A percentile compares a stretch with the other conserved stretches of the same genome.
These are phyloP conservation scores for Tragelaphus imberbis DNA, from an alignment of 2,113 vertebrate species.

Conservation along the genomic window DNA sequence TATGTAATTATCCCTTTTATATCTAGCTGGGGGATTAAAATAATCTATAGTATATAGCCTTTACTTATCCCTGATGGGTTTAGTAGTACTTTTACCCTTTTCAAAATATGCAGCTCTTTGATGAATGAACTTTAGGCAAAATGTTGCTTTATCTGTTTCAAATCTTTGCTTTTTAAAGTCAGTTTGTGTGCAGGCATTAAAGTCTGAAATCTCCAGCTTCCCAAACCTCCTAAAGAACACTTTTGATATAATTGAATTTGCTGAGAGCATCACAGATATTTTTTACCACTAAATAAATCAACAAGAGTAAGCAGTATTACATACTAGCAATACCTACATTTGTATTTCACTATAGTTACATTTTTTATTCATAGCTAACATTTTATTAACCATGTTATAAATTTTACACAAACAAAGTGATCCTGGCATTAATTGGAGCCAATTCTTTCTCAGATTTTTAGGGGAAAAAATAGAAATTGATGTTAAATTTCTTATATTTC, in stretches of 20 bases:
- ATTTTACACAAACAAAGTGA: slow-evolving; percentile 30
- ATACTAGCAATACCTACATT: neutral
- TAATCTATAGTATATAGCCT: slow-evolving; percentile 99
- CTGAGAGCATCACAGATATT: neutral
- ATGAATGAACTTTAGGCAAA: slow-evolving; percentile 99
- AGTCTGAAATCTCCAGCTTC: slow-evolving; percentile 72
- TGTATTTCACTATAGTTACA: neutral
- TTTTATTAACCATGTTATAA: slow-evolving; percentile 21
- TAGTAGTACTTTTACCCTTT: slow-evolving; percentile 99
- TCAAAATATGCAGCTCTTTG: slow-evolving; percentile 99
- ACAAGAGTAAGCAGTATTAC: neutral
- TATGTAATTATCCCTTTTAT: slow-evolving; percentile 99
- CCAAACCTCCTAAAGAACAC: slow-evolving; percentile 19
- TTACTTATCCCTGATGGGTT: slow-evolving; percentile 98
- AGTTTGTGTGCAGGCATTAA: slow-evolving; percentile 80
- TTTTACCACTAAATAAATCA: neutral
- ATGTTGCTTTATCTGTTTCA: slow-evolving; percentile 91
- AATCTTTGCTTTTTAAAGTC: slow-evolving; percentile 90
- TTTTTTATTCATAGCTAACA: neutral
- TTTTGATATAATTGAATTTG: slow-evolving; percentile 32
- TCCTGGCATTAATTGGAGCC: slow-evolving; percentile 28
- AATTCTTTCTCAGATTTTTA: neutral
- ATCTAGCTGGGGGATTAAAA: slow-evolving; percentile 99
- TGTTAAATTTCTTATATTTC: slow-evolving; percentile 50
- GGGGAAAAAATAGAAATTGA: neutral